Percentiles rank a stretch among this genome's conserved stretches.
Evolutionary conservation across 2,888 invertebrate species (phyloP).

Genomic region (Pollenia griseotomentosa): DNA sequence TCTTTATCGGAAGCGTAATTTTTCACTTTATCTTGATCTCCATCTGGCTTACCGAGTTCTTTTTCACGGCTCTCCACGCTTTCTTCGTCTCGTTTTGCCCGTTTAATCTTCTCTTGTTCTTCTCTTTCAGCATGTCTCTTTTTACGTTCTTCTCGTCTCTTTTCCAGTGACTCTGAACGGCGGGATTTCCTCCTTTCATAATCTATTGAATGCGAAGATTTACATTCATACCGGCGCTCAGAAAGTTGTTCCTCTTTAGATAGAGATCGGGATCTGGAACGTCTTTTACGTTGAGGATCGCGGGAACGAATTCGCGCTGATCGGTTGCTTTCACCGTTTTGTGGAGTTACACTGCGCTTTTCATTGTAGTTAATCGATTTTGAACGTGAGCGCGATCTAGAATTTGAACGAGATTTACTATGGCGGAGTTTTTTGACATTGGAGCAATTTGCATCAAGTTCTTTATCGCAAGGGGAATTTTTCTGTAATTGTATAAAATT

Average conservation of each 20-base stretch:
- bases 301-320: conserved; percentile 49
- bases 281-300: conserved; percentile 40
- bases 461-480: not conserved
- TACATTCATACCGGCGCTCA: conserved; percentile 47
- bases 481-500: conserved; percentile 9
- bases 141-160: conserved; percentile 79
- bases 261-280: conserved; percentile 47
- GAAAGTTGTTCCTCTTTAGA: conserved; percentile 40
- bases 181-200: conserved; percentile 74
- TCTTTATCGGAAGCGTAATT: not conserved
- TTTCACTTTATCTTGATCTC: conserved; percentile 63
- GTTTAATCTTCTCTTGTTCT: conserved; percentile 76
- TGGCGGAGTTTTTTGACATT: not conserved
- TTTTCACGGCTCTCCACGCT: conserved; percentile 44
- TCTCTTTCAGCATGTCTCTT: conserved; percentile 79
- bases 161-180: conserved; percentile 79
- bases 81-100: conserved; percentile 62
- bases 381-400: conserved; percentile 4
- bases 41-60: conserved; percentile 43
- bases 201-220: conserved; percentile 64
- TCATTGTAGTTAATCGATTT: not conserved
- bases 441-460: not conserved
- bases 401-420: conserved; percentile 24
- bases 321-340: not conserved
- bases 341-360: conserved; percentile 14